Conservation (phyloP, 1,140 invertebrate species). For the Sesamia nonagrioides region DNA sequence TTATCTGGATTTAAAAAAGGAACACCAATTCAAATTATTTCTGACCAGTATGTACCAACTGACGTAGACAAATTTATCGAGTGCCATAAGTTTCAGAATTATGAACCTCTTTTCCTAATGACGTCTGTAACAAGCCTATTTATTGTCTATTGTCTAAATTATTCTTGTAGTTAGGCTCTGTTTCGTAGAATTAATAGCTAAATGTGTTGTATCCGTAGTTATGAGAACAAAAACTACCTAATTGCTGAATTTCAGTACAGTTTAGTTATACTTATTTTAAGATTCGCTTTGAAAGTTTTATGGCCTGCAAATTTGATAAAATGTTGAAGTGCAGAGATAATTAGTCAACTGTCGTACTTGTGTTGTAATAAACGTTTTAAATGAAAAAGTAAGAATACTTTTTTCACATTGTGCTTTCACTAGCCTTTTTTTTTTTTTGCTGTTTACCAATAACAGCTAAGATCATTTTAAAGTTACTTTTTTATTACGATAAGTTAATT, state of each 20-base stretch:
- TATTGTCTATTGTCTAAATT: neutral
- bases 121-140: constrained; percentile 44
- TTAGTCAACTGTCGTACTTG: neutral
- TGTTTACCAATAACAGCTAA: too few relatives aligned
- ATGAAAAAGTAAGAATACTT: too few relatives aligned
- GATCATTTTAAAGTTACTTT: too few relatives aligned
- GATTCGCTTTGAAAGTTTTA: neutral
- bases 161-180: neutral
- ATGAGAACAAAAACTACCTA: neutral
- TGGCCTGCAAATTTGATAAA: neutral
- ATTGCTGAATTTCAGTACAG: neutral
- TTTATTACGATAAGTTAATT: too few relatives aligned
- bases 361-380: neutral
- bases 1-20: too few relatives aligned
- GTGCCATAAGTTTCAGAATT: neutral
- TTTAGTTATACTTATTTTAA: neutral
- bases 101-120: constrained; percentile 23
- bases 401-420: too few relatives aligned
- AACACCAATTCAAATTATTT: too few relatives aligned
- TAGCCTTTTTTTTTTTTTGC: too few relatives aligned
- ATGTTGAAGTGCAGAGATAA: neutral
- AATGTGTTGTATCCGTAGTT: neutral
- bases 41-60: too few relatives aligned
- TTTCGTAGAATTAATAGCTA: neutral
- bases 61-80: too few relatives aligned